Base-by-base conservation (phyloP, 1,140 invertebrate genomes). In the Helicoverpa zea region DNA sequence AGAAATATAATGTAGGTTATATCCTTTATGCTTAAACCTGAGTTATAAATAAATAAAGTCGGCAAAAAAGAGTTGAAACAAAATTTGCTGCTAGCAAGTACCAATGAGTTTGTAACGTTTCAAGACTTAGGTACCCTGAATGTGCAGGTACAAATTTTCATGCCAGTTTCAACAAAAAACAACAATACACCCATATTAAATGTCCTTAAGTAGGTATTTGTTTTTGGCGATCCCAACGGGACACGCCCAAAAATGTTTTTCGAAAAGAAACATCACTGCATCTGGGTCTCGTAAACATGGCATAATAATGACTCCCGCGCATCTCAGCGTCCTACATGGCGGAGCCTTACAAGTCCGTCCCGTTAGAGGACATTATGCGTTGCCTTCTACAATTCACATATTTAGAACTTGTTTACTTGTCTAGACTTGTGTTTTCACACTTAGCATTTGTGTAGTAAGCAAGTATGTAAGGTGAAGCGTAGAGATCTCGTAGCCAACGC, bases 331-430 rank as follows among this genome's bases (percentile, higher is more conserved):
- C 82, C 79, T 78, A 81, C 79, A 66, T 76, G 47, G 58, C 68
- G 52, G 52, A 59, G 43, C 82, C 79, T 81, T 83, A 83, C 35
- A 72, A 56, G 82, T 58, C 29, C 63, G 77, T 81, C 66, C 83
- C 83, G 83, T 84, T 84, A 83, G 80, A 81, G 47, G 35, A 78
- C 35, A 81, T 80, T 43, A 68, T 59, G n/a, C 18, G 56, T 35
- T 43, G 52, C 51, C 52, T 16, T 43, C n/a, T 58, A 79, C 14
- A 59, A 72, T 49, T 49, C 51, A 35, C 51, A 43, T 54, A 18
- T 78, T 59, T 73, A 72, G 35, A 68, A 78, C 77, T 58, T 78
- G 66, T 81, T 81, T 77, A 52, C 59, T 49, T 12, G 61, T 51
- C 51, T 51, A 35, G 58, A 76, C 64, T 51, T 23, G 13, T 49